Percentiles rank a stretch among this genome's conserved stretches.
Conservation (phyloP, 2,113 vertebrate species). For the Proterorhinus semilunaris region DNA sequence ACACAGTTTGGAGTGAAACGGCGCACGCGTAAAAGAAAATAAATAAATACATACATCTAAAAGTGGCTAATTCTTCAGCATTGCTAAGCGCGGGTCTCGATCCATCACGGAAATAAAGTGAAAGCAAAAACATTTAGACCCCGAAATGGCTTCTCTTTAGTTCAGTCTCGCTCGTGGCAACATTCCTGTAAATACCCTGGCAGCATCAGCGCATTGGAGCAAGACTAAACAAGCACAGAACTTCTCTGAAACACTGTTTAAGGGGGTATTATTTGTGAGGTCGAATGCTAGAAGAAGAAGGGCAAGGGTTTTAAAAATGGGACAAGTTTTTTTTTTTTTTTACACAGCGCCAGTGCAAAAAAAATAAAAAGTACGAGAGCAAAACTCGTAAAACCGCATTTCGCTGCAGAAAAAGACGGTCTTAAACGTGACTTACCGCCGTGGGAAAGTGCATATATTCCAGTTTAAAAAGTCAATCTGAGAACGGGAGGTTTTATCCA, state of each 20-base stretch:
- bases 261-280: background rate
- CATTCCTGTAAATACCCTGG: conserved; percentile 30
- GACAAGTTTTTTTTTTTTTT: background rate
- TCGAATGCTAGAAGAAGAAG: background rate
- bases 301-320: background rate
- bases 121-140: background rate
- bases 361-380: background rate
- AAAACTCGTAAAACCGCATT: conserved; percentile 12
- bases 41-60: background rate
- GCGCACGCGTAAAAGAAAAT: background rate
- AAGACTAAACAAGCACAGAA: conserved; percentile 8
- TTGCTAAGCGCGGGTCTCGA: background rate
- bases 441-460: conserved; percentile 36
- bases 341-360: background rate
- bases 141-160: background rate
- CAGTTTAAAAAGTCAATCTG: conserved; percentile 38
- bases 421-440: conserved; percentile 54
- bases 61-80: background rate
- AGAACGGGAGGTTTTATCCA: accelerated
- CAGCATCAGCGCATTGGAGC: conserved; percentile 37
- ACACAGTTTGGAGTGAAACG: background rate
- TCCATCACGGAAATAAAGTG: background rate
- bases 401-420: background rate
- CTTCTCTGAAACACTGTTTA: background rate
- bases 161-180: background rate